Evolutionary conservation across 1,140 invertebrate genomes (phyloP).

Genomic region (Drosophila pandora): DNA sequence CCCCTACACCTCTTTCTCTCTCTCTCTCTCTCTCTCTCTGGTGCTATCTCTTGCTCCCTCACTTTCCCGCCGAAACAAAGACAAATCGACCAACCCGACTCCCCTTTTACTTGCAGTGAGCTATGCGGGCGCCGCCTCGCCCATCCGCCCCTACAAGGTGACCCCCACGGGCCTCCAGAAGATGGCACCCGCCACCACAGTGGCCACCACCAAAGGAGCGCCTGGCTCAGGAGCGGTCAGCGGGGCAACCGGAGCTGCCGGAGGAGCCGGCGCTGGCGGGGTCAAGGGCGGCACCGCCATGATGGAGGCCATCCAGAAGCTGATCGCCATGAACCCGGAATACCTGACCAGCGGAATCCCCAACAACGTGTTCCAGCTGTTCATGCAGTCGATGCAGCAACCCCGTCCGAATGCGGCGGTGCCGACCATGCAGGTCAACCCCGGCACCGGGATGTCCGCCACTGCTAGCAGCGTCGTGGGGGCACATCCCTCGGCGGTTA

Average conservation of each 20-base stretch:
- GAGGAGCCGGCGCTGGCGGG: conserved; percentile 18
- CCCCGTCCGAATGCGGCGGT: not conserved
- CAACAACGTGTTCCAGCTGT: conserved; percentile 83
- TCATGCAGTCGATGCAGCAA: conserved; percentile 75
- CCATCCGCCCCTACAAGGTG: conserved; percentile 46
- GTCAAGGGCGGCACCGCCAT: conserved; percentile 77
- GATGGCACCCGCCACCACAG: not conserved
- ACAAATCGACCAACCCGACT: conserved; percentile 16
- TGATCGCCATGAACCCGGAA: conserved; percentile 78
- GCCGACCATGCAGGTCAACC: conserved; percentile 1
- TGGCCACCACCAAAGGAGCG: not conserved
- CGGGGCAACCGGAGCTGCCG: conserved; percentile 4
- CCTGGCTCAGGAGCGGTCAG: not conserved
- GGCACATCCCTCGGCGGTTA: conserved; percentile 29
- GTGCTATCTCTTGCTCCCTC: conserved; percentile 2
- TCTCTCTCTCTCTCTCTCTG: not conserved
- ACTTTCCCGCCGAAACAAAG: conserved; percentile 1
- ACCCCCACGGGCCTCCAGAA: not conserved
- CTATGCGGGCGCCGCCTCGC: conserved; percentile 35
- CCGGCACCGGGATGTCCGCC: conserved; percentile 3
- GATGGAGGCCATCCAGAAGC: conserved; percentile 78
- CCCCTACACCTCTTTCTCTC: not conserved
- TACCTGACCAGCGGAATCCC: conserved; percentile 83
- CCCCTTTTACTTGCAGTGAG: conserved; percentile 59
- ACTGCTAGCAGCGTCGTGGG: conserved; percentile 21